These are phyloP conservation scores for Thermophis baileyi DNA, from an alignment of 2,113 vertebrate genomes.

Conservation along the genomic window DNA sequence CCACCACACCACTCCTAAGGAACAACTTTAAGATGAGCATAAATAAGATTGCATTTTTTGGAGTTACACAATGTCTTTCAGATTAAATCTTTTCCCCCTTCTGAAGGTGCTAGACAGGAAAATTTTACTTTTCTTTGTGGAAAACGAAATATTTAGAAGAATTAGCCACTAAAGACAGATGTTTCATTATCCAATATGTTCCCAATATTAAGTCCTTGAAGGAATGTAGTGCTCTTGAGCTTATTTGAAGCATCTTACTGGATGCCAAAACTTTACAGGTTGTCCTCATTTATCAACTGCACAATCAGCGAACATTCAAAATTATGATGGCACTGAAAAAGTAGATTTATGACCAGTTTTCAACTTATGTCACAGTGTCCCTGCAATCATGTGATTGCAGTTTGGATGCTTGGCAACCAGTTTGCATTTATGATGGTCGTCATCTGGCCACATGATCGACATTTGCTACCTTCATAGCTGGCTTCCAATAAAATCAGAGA, in stretches of 20 bases:
- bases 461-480: neutral
- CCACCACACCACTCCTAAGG: too few species aligned
- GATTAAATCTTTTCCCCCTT: neutral
- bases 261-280: neutral
- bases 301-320: neutral
- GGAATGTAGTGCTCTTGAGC: neutral
- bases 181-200: neutral
- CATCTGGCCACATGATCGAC: neutral
- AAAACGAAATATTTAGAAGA: neutral
- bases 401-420: neutral
- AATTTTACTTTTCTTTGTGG: neutral
- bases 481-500: neutral
- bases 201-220: neutral
- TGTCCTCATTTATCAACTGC: neutral
- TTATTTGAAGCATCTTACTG: neutral
- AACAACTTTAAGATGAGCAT: neutral
- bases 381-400: neutral
- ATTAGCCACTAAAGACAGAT: neutral
- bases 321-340: neutral
- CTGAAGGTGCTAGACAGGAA: neutral
- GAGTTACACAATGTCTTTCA: neutral
- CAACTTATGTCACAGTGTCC: neutral
- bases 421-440: neutral
- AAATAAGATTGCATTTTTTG: neutral
- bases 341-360: neutral